Percentiles rank a stretch among this genome's conserved stretches.
phyloP scores from a whole-genome alignment of 2,797 vertebrate species.

The Platyrinchus mystaceus region DNA sequence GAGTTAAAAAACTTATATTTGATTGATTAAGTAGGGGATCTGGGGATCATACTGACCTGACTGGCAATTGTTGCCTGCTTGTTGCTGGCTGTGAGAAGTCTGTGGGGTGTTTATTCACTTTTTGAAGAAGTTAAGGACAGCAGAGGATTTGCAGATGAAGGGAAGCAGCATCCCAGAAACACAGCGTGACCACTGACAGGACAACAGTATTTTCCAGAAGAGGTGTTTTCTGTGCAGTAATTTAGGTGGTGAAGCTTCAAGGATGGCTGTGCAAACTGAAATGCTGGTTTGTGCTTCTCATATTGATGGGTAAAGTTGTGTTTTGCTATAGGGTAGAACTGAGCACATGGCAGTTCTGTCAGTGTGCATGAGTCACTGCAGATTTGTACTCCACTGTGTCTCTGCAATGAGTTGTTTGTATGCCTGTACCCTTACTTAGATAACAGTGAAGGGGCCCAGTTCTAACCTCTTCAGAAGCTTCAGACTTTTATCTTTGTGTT shows the following conservation, averaged over 20 bases:
- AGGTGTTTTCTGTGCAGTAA: background rate
- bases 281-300: background rate
- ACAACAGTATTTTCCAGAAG: background rate
- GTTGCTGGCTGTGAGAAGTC: background rate
- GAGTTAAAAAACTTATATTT: background rate
- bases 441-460: background rate
- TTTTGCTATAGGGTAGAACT: background rate
- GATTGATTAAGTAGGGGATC: fast-evolving
- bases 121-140: background rate
- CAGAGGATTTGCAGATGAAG: background rate
- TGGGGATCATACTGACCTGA: background rate
- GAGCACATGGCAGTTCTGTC: background rate
- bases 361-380: background rate
- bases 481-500: slow-evolving; percentile 16
- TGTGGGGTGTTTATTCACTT: background rate
- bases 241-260: background rate
- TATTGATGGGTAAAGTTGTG: background rate
- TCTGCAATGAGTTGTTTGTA: slow-evolving; percentile 9
- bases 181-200: background rate
- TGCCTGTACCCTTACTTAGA: slow-evolving; percentile 3
- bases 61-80: background rate
- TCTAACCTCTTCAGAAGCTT: slow-evolving; percentile 43
- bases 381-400: slow-evolving; percentile 14
- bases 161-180: background rate
- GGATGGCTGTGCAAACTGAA: background rate